These are phyloP conservation scores for Eucriotettix oculatus DNA, from an alignment of 2,888 invertebrate genomes.

Conservation along the genomic window DNA sequence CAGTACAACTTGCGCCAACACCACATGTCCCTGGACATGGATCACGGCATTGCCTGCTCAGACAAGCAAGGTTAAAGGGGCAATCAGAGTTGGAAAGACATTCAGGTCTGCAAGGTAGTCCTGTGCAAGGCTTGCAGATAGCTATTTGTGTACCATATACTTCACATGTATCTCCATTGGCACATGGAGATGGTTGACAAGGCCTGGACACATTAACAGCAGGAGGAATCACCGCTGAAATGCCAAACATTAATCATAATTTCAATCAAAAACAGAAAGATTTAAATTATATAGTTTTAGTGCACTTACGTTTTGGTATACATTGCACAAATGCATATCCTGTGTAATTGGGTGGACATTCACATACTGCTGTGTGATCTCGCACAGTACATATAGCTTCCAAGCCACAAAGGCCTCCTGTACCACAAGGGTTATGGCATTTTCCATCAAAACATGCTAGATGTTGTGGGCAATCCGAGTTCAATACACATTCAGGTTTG, in stretches of 20 bases:
- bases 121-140: conserved; percentile 60
- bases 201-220: conserved; percentile 25
- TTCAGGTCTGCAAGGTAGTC: conserved; percentile 61
- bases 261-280: no score
- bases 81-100: conserved; percentile 69
- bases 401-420: conserved; percentile 47
- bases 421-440: conserved; percentile 19
- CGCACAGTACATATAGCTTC: conserved; percentile 63
- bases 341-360: conserved; percentile 57
- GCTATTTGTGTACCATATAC: conserved; percentile 58
- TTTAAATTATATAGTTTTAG: no score
- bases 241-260: no score
- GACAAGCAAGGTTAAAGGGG: conserved; percentile 57
- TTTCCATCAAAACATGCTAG: conserved; percentile 53
- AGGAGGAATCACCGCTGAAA: no score
- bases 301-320: conserved; percentile 32
- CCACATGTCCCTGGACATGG: conserved; percentile 70
- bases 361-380: conserved; percentile 69
- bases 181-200: conserved; percentile 65
- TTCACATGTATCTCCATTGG: conserved; percentile 46
- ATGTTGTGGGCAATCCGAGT: conserved; percentile 59
- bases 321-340: conserved; percentile 71
- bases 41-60: conserved; percentile 55
- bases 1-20: conserved; percentile 49
- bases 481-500: conserved; percentile 63